Base-by-base conservation (phyloP, 2,797 vertebrate genomes). In the Centroberyx gerrardi region DNA sequence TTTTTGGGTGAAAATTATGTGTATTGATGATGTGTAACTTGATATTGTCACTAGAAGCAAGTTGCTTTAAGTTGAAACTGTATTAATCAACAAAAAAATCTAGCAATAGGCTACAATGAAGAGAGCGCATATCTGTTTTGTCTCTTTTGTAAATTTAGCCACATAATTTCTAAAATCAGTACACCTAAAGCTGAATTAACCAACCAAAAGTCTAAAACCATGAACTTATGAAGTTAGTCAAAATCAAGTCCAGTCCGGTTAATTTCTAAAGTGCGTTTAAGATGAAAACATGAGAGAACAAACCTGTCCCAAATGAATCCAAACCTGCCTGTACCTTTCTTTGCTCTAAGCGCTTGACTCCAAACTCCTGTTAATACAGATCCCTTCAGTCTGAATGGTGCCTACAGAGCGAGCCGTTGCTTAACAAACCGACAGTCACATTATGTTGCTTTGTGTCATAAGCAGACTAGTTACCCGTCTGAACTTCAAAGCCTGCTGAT, bases 401-500 rank as follows among this genome's bases (percentile, higher is more conserved):
- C 68, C 44, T 28, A 54, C 22, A 52, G 18, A 62, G 63, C 59
- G 54, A 60, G 36, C 18, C 1, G 42, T 69, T 55, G 55, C 33
- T 42, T 8, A 27, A 52, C 52, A 28, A 58, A 46, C 28, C 44
- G 10, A 2, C n/a, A 1, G 56, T 5, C 7, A 53, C 51, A 40
- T 68, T 62, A 10, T 18, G 48, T 78, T 70, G 67, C 69, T 55
- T 61, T 6, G 49, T 66, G 53, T 74, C 58, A 62, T 29, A 4
- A 53, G 71, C 84, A 73, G 85, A 83, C 75, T 1, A 12, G 68
- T 40, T 29, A 54, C 29, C 53, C 29, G 17, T 27, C 60, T 87
- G 77, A 89, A 80, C 85, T 83, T 71, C 62, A 72, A 62, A 85
- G 80, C 84, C 69, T 36, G 69, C 68, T 84, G 74, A 88, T 90